These are phyloP conservation scores for Diplolepis rosae DNA, from an alignment of 2,888 invertebrate species.

Conservation along the genomic window DNA sequence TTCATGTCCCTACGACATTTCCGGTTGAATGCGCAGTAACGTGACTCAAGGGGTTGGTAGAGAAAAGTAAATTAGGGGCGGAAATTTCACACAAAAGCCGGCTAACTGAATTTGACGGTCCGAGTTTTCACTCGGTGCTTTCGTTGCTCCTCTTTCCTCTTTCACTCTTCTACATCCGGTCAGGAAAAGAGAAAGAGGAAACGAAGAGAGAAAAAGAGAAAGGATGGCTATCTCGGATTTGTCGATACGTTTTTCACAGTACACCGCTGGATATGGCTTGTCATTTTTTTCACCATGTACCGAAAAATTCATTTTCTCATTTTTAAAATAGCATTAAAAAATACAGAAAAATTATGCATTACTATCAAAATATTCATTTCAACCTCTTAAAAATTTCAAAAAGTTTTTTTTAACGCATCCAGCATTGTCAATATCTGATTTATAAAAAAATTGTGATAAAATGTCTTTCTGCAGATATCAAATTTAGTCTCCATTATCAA, in stretches of 20 bases:
- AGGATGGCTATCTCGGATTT: conserved; percentile 2
- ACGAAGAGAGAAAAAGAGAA: conserved; percentile 18
- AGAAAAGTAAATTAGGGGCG: conserved; percentile 38
- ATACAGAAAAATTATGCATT: not conserved
- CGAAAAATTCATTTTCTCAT: conserved; percentile 3
- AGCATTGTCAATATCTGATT: too few species aligned
- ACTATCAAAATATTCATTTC: too few species aligned
- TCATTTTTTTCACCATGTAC: not conserved
- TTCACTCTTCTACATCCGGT: conserved; percentile 19
- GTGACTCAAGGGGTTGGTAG: conserved; percentile 22
- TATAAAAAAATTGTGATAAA: too few species aligned
- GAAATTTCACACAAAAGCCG: conserved; percentile 49
- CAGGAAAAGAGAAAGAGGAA: conserved; percentile 2
- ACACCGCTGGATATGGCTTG: not conserved
- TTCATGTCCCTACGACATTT: not conserved
- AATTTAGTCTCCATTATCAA: too few species aligned
- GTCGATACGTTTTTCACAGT: conserved; percentile 13
- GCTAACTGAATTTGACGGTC: conserved; percentile 57
- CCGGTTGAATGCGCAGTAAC: conserved; percentile 30
- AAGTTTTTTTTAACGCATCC: too few species aligned
- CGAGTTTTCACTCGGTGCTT: conserved; percentile 50
- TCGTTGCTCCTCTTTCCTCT: conserved; percentile 38
- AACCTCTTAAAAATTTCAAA: too few species aligned
- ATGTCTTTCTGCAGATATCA: too few species aligned
- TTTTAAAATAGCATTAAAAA: not conserved